Conservation (phyloP, 2,797 vertebrate genomes). For the Syndactyla subalaris region DNA sequence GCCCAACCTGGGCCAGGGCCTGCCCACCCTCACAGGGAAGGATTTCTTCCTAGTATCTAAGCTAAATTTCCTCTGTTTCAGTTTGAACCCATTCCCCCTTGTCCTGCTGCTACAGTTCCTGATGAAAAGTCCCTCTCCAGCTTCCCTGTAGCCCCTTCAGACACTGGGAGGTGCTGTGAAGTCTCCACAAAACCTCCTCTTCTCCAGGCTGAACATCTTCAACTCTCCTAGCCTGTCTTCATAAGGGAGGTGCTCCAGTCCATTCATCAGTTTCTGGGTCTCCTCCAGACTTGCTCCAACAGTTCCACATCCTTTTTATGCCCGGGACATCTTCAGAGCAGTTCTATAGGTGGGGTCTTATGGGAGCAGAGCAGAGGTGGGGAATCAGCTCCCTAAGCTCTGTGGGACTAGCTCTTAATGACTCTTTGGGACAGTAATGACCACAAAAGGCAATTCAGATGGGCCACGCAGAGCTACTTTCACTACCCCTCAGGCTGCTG, state of each 20-base stretch:
- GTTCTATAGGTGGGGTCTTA: neutral
- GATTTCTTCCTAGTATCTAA: neutral
- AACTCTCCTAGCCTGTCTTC: neutral
- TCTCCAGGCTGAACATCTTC: neutral
- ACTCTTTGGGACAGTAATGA: constrained; percentile 28
- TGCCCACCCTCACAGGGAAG: neutral
- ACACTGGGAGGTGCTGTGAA: neutral
- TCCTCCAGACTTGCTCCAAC: neutral
- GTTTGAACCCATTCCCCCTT: neutral
- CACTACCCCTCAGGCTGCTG: constrained; percentile 25
- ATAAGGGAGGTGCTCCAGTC: neutral
- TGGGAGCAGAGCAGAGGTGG: neutral
- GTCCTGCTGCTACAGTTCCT: neutral
- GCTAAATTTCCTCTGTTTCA: neutral
- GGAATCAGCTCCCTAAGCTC: neutral
- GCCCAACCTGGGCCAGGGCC: neutral
- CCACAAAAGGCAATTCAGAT: constrained; percentile 36
- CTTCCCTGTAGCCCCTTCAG: neutral
- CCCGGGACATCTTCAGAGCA: neutral
- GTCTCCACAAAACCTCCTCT: neutral
- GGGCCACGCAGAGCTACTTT: constrained; percentile 29
- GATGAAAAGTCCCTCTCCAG: neutral
- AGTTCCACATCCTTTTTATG: neutral
- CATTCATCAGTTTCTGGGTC: neutral
- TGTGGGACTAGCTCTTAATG: neutral